Evolutionary conservation across 2,113 vertebrate genomes (phyloP).

Genomic region (Callipepla squamata): DNA sequence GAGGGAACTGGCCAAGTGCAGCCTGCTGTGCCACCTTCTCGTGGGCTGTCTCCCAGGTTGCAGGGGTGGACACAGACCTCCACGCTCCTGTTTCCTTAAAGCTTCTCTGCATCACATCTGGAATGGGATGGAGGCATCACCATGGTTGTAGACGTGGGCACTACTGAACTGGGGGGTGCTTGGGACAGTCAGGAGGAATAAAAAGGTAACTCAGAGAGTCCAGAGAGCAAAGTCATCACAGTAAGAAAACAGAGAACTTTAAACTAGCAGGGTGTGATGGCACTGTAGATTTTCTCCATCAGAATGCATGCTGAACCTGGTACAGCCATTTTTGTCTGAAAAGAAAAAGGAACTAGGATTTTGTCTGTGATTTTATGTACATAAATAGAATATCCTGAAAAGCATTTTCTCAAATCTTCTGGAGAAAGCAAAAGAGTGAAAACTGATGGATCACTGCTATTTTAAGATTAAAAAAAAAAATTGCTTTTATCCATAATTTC

Average conservation of each 20-base stretch:
- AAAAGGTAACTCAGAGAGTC: not conserved
- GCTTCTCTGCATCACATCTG: not conserved
- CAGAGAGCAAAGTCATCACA: not conserved
- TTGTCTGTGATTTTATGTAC: not conserved
- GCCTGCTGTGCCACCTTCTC: not conserved
- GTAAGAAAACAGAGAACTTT: not conserved
- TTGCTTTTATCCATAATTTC: not conserved
- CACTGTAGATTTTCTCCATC: not conserved
- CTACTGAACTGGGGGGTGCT: not conserved
- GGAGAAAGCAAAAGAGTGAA: not conserved
- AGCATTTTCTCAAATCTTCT: not conserved
- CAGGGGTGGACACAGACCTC: not conserved
- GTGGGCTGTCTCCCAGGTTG: accelerated
- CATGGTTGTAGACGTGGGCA: not conserved
- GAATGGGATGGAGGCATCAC: not conserved
- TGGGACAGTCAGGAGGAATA: not conserved
- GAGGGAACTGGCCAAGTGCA: no score
- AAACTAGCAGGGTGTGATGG: not conserved
- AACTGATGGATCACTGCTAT: not conserved
- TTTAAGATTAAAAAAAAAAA: not conserved
- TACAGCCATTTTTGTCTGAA: not conserved
- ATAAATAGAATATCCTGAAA: not conserved
- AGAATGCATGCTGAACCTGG: not conserved
- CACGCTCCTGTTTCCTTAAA: not conserved
- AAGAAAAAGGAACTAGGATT: not conserved